Conservation (phyloP, 2,888 invertebrate genomes). For the Watsonalla cultraria region DNA sequence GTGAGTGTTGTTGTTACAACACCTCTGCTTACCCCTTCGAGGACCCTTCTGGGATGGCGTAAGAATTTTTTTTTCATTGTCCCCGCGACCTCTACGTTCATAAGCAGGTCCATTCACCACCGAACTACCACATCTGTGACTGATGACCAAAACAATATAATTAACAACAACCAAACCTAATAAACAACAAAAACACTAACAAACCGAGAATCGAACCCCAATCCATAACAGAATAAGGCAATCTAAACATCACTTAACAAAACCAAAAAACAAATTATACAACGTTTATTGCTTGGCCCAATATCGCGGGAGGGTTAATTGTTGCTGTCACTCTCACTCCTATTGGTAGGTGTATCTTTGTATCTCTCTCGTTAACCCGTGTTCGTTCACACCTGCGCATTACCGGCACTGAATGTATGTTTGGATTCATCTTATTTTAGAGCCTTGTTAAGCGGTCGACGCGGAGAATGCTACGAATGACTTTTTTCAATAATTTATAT, state of each 20-base stretch:
- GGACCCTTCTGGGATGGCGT: no score
- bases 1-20: no score
- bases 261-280: not conserved
- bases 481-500: constrained; percentile 6
- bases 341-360: not conserved
- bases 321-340: constrained; percentile 46
- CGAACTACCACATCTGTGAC: not conserved
- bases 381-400: constrained; percentile 69
- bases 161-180: not conserved
- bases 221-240: not conserved
- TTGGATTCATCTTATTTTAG: constrained; percentile 55
- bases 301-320: not conserved
- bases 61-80: no score
- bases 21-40: no score
- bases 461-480: constrained; percentile 29
- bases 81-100: no score
- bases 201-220: not conserved
- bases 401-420: constrained; percentile 64
- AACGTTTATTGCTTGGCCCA: not conserved
- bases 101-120: no score
- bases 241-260: not conserved
- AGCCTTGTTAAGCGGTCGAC: constrained; percentile 25
- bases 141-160: not conserved
- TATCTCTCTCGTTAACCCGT: constrained; percentile 32
- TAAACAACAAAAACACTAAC: not conserved